A percentile compares a stretch with the other conserved stretches of the same genome.
Evolutionary conservation across 2,113 vertebrate genomes (phyloP).

Genomic region (Erythrolamprus reginae): DNA sequence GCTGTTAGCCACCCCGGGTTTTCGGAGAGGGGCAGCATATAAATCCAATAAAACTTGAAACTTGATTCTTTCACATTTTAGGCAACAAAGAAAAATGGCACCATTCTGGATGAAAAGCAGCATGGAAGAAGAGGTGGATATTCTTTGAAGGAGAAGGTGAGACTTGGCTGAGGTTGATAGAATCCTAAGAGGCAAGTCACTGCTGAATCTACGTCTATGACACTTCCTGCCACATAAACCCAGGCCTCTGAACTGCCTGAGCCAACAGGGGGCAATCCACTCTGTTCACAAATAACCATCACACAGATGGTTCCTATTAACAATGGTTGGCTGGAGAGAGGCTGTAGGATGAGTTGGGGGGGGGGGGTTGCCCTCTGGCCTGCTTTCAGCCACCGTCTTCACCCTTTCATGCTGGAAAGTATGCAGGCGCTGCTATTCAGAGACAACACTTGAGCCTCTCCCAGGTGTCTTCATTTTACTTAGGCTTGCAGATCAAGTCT

Average conservation of each 20-base stretch:
- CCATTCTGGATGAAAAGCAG: neutral
- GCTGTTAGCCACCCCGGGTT: too few species aligned
- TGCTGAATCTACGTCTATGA: neutral
- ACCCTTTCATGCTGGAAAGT: neutral
- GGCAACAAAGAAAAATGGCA: too few species aligned
- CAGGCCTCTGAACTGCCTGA: neutral
- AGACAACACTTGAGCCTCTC: neutral
- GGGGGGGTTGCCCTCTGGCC: neutral
- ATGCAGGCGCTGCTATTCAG: neutral
- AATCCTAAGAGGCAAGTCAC: neutral
- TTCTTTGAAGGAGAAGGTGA: neutral
- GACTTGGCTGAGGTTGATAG: neutral
- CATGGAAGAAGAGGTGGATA: neutral
- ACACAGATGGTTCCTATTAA: neutral
- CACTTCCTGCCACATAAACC: neutral
- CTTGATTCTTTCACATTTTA: neutral
- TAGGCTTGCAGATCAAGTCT: neutral
- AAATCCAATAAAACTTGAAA: too few species aligned
- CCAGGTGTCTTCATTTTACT: constrained; percentile 6
- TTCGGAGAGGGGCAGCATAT: too few species aligned
- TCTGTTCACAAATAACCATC: neutral
- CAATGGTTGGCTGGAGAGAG: neutral
- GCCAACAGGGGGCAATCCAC: neutral
- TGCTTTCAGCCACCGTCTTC: neutral
- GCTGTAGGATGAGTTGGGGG: neutral